Evolutionary conservation across 2,888 invertebrate species (phyloP).

Genomic region (Linhomoeus sp.): DNA sequence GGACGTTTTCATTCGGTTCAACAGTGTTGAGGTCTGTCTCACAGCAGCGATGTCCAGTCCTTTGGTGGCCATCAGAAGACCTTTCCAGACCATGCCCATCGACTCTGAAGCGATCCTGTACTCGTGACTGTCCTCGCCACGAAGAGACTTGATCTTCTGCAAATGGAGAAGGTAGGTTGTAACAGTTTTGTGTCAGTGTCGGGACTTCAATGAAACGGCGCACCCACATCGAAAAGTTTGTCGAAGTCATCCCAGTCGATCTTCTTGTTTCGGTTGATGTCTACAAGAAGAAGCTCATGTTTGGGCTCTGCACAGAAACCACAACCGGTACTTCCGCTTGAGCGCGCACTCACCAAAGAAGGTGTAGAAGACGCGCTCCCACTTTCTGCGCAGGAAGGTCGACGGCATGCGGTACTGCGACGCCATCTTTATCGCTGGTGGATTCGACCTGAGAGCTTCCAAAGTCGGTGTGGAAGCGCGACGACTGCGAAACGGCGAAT

Average conservation of each 20-base stretch:
- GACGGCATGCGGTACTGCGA: too few species aligned
- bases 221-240: slow-evolving; percentile 7
- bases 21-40: too few species aligned
- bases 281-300: slow-evolving; percentile 1
- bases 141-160: slow-evolving; percentile 7
- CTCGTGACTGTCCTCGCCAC: slow-evolving; percentile 6
- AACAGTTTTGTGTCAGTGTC: too few species aligned
- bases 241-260: slow-evolving; percentile 9
- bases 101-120: slow-evolving; percentile 7
- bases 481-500: too few species aligned
- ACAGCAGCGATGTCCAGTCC: slow-evolving; percentile 1
- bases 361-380: slow-evolving; percentile 8
- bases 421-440: too few species aligned
- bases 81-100: slow-evolving; percentile 7
- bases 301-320: background rate
- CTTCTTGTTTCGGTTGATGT: slow-evolving; percentile 5
- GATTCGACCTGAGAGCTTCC: too few species aligned
- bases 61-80: slow-evolving; percentile 4
- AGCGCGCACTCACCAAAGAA: slow-evolving; percentile 8
- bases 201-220: too few species aligned
- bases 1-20: too few species aligned
- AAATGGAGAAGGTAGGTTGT: too few species aligned
- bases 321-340: too few species aligned
- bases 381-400: slow-evolving; percentile 5
- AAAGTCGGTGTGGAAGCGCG: too few species aligned